Base-by-base conservation (phyloP, 2,888 invertebrate genomes). In the Eubasilissa splendida region DNA sequence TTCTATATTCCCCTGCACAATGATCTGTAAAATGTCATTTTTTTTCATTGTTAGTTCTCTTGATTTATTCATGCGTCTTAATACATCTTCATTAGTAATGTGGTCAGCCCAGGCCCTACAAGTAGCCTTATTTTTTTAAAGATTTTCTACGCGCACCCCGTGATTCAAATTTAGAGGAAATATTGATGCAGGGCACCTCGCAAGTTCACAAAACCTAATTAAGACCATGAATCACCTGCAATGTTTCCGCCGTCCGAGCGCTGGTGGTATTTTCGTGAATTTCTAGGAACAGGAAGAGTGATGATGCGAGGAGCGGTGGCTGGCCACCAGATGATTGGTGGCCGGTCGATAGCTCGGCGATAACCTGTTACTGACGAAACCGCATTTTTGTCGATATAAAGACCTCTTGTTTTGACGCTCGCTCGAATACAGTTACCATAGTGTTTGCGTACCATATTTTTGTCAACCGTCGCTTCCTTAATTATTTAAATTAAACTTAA, bases 301-400 rank as follows among this genome's bases (percentile, higher is more conserved):
- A 63, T 33, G 63, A 4, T 63, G 5, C 31, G 33, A 33, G 33
- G 33, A 33, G 10, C 60, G 31, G 33, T 31, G 60, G 22, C 60
- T 31, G 22, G 14, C 10, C 4, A 63, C 63, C 33, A 42, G 63
- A 31, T 63, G 63, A 63, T 33, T 33, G 63, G 33, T 33, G 63
- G 31, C 63, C 63, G 12, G 63, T 63, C 1, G 63, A 33, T 63
- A 63, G 63, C n/a, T 63, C 33, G 33, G 22, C 10, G 14, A 50
- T 68, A 68, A 68, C 68, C 68, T 68, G 68, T 68, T 68, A n/a
- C 42, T 11, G 33, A 68, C 9, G 33, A 50, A 68, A 68, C 52
- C 68, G 68, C 68, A 68, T 68, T 68, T 68, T 68, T 68, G 52
- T 50, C 68, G 68, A 68, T 52, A 68, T 68, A 52, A 68, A 68